Evolutionary conservation across 2,797 vertebrate species (phyloP), one percentile per base, ranked within the genome.

Genomic region (Catharus ustulatus): DNA sequence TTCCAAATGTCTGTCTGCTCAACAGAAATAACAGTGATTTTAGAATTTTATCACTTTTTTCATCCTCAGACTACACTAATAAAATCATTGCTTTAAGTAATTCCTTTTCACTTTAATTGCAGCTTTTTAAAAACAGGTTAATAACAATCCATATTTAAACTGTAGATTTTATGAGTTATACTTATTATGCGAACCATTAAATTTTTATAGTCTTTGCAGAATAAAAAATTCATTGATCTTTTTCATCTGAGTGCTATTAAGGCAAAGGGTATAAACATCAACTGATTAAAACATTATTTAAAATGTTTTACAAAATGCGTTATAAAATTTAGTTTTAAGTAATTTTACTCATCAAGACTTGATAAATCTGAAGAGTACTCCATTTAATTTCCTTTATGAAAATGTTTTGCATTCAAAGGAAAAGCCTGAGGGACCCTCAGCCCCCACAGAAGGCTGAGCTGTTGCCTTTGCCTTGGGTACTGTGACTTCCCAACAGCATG

Each of bases 151-250:
- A 87, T 84, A 92, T 94, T 97, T 97, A 97, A 97, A 95, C 71
- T 79, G 78, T 52, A 95, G 80, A 92, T 96, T 97, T 96, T 96
- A 96, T 95, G 87, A 95, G 64, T 94, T 95, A 78, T 90, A 90
- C 81, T 97, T 96, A 96, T 90, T 94, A 95, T 95, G 84, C 8
- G 27, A 95, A 75, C 75, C 84, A 92, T 94, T 97, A 97, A 93
- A 95, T 54, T 89, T 94, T 97, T 96, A 97, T 87, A 95, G 89
- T 80, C 85, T 96, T 93, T 92, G 61, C 66, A 95, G 93, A 96
- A 95, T 94, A 97, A 97, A 97, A 97, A 97, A 94, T 96, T 91
- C 90, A 96, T 94, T 95, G 90, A 96, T 97, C 94, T 94, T 96
- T 97, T 92, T 92, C 92, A 97, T 91, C 81, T 75, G 73, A 97